Evolutionary conservation across 2,888 invertebrate genomes (phyloP), one percentile per base, ranked within the genome.

Genomic region (Lasioglossum oenotherae): DNA sequence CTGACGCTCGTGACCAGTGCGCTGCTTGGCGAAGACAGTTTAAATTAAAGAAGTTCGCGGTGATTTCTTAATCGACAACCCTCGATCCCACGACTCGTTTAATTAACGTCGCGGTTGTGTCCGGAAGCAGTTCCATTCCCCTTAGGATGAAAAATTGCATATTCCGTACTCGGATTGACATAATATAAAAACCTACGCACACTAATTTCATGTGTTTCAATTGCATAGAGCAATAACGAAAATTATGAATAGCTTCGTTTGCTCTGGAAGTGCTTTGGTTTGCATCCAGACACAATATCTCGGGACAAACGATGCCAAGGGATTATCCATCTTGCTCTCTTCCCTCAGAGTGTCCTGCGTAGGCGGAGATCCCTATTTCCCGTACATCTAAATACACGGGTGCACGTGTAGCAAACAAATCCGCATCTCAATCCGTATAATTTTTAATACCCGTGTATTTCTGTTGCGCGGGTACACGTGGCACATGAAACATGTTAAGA

Each of bases 31-130:
- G 19, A 49, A 64, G 60, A 35, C 57, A 38, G 49, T 82, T 82
- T 75, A 75, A 60, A 82, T 69, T 64, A 67, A 81, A 46, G 44
- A 84, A 69, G 35, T 78, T 60, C 38, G 23, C 38, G 46, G 16
- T 19, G 71, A 38, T 38, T 41, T 72, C 16, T 71, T 31, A 60
- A 71, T 64, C 8, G 74, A 49, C 69, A 16, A 57, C 14, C 16
- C 38, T 31, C 8, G 67, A 64, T 23, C 46, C 46, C 31, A n/a
- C 10, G 1, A 44, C 44, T 16, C 35, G 38, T 77, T 77, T 82
- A 74, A 67, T 82, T 74, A 73, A 77, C 35, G 46, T 38, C 46
- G n/a, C 46, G 16, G 35, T n/a, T 57, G 27, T 73, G 38, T 77
- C 73, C 53, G 53, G 23, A 35, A 67, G 35, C 49, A 31, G 44